Evolutionary conservation across 1,140 invertebrate species (phyloP), one percentile per base, ranked within the genome.

Genomic region (Musca vetustissima): DNA sequence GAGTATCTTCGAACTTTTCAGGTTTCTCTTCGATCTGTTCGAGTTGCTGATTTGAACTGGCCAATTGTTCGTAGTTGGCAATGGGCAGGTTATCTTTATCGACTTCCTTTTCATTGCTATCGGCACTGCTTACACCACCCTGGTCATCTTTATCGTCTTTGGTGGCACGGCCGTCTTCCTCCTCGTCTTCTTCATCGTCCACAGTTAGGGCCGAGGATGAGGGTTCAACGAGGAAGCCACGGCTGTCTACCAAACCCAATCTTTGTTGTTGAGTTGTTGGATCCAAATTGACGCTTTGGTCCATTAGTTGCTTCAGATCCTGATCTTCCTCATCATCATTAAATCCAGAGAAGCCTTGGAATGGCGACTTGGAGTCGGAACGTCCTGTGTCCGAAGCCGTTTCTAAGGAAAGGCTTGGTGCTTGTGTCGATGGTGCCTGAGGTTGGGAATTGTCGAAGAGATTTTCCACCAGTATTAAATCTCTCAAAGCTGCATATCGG

Each of bases 401-500:
- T 43, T 43, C 36, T 11, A 43, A 43, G 6, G 36, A 43, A 43
- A 43, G 6, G 11, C 36, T 43, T 19, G 70, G 13, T 6, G 36
- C 36, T 15, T 65, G 32, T 19, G 22, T 43, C 1, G 24, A 13
- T 15, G 36, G 25, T 4, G 66, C 28, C 25, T 65, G 19, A 1
- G 57, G 53, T 55, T 86, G 84, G 48, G 83, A 82, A 65, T 87
- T 87, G 13, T 88, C 87, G 43, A 84, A 85, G 4, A 84, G 76
- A 69, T 86, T 85, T 71, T 88, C 87, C 19, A 87, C 85, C 72
- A 87, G 85, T 65, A 88, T 89, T 22, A 91, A 91, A 76, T 91
- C 90, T 47, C 91, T 76, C 61, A 90, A 77, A 0, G 90, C 90
- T 0, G 90, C 90, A 77, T 92, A 92, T 73, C 87, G 87, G 83